Evolutionary conservation across 2,113 vertebrate genomes (phyloP).

Genomic region (Gallinago paraguaiae): DNA sequence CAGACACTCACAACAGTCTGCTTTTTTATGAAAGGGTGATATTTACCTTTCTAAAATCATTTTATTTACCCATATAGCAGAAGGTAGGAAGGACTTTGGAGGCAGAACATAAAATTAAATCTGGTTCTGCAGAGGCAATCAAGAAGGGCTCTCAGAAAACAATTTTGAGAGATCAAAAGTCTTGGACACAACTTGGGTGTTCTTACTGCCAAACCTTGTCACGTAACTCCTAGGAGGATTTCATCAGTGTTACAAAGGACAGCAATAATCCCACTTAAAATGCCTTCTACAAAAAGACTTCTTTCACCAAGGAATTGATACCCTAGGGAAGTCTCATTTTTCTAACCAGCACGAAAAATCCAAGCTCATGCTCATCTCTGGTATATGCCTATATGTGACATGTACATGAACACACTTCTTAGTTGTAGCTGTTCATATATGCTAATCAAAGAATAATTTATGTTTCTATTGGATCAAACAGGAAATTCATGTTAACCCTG

Average conservation of each 20-base stretch:
- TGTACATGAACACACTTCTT: not conserved
- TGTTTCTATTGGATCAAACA: not conserved
- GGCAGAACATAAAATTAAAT: not conserved
- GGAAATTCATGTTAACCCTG: not conserved
- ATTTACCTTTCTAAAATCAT: not conserved
- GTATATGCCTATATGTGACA: not conserved
- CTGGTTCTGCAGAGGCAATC: not conserved
- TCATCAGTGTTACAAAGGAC: not conserved
- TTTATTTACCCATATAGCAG: not conserved
- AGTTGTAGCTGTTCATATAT: not conserved
- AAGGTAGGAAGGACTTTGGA: not conserved
- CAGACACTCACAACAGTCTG: not conserved
- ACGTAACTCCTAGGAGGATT: conserved; percentile 4
- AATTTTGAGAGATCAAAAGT: not conserved
- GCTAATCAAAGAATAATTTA: not conserved
- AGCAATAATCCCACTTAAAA: conserved; percentile 4
- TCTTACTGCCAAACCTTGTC: not conserved
- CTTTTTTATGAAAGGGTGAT: not conserved
- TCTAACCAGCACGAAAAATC: not conserved
- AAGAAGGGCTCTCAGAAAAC: not conserved
- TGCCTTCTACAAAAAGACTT: not conserved
- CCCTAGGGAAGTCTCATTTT: not conserved
- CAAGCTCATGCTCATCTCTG: not conserved
- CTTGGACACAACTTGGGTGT: conserved; percentile 3
- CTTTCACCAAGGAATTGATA: not conserved